These are phyloP conservation scores for Ectemnius lituratus DNA, from an alignment of 2,888 invertebrate species.

Conservation along the genomic window DNA sequence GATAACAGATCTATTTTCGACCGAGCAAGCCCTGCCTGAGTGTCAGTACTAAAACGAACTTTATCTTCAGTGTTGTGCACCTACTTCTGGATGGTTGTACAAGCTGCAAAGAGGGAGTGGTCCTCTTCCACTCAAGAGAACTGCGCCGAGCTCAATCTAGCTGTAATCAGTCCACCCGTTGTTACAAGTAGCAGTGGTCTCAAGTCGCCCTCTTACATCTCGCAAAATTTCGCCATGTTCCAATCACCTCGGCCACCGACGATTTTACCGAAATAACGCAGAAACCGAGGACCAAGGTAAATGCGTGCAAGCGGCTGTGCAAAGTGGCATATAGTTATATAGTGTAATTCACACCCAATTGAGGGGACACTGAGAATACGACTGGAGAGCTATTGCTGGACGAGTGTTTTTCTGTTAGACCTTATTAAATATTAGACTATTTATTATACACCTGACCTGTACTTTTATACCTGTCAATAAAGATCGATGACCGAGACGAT, in stretches of 20 bases:
- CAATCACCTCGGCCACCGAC: conserved; percentile 54
- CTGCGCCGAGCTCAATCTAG: conserved; percentile 21
- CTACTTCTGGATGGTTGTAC: conserved; percentile 73
- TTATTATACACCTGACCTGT: conserved; percentile 34
- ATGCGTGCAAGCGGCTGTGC: conserved; percentile 22
- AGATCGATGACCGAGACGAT: conserved; percentile 8
- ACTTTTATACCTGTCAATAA: conserved; percentile 12
- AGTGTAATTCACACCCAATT: neutral
- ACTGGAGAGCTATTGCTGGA: neutral
- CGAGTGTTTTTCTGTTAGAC: neutral
- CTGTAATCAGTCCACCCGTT: conserved; percentile 1
- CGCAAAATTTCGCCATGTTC: conserved; percentile 63
- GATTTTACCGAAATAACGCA: conserved; percentile 41
- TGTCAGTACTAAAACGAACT: neutral
- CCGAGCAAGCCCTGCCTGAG: neutral
- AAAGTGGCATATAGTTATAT: neutral
- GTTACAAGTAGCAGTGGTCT: conserved; percentile 51
- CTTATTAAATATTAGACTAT: conserved; percentile 20
- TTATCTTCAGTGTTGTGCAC: conserved; percentile 62
- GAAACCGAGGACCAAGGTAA: neutral
- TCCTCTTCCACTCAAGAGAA: conserved; percentile 22
- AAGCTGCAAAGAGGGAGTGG: conserved; percentile 69
- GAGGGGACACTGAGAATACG: conserved; percentile 1
- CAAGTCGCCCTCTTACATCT: conserved; percentile 72
- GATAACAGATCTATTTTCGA: conserved; percentile 1